phyloP scores from a whole-genome alignment of 35 echinoderm and acorn worm genomes.

The Strongylocentrotus purpuratus region DNA sequence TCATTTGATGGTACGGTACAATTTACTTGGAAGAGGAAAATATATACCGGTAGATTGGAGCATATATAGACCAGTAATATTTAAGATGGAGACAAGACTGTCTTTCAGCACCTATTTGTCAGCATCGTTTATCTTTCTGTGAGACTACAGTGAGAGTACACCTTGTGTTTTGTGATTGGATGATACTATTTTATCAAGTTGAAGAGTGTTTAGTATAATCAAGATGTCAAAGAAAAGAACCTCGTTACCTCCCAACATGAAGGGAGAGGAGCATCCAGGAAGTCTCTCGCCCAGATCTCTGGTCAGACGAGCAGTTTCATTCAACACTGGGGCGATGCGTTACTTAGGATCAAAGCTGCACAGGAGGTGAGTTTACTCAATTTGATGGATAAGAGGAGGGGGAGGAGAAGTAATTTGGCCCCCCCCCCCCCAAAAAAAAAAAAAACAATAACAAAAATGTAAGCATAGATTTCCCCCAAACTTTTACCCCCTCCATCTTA shows the following conservation, averaged over 20 bases:
- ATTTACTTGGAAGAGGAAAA: background rate
- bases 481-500: too few species aligned
- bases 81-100: background rate
- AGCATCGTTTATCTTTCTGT: background rate
- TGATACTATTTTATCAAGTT: background rate
- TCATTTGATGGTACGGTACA: background rate
- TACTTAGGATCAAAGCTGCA: conserved; percentile 25
- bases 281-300: background rate
- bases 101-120: background rate
- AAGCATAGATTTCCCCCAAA: too few species aligned
- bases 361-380: conserved; percentile 19
- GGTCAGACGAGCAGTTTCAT: conserved; percentile 15
- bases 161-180: background rate
- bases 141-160: background rate
- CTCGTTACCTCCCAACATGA: background rate
- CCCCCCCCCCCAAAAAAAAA: too few species aligned
- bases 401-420: too few species aligned
- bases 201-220: background rate
- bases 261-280: background rate
- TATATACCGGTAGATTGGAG: background rate
- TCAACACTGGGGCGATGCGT: conserved; percentile 31
- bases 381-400: background rate
- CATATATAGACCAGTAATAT: background rate
- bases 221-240: conserved; percentile 15
- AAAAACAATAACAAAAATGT: too few species aligned